A percentile compares a stretch with the other conserved stretches of the same genome.
These are phyloP conservation scores for Periplaneta americana DNA, from an alignment of 1,140 invertebrate species.

Conservation along the genomic window DNA sequence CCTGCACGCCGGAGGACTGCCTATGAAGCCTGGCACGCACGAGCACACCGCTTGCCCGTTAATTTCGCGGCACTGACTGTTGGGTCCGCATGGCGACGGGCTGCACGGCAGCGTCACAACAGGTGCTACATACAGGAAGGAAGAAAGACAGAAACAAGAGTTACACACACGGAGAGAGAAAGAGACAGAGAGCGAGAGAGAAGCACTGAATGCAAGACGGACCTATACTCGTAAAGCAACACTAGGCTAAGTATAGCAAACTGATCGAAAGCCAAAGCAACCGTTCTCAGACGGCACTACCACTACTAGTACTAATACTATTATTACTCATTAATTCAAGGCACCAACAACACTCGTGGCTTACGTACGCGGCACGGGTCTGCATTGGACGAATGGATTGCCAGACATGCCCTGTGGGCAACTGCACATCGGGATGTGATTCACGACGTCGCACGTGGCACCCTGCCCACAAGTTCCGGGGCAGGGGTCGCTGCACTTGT, in stretches of 20 bases:
- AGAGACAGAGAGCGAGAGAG: too few relatives aligned
- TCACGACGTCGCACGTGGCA: conserved; percentile 60
- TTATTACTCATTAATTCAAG: too few relatives aligned
- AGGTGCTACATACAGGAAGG: conserved; percentile 25
- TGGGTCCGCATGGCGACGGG: conserved; percentile 49
- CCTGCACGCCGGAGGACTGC: conserved; percentile 45
- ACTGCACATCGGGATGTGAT: conserved; percentile 65
- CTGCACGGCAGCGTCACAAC: conserved; percentile 40
- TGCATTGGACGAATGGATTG: conserved; percentile 43
- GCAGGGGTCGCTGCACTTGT: conserved; percentile 69
- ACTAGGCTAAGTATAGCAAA: too few relatives aligned
- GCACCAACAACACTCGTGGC: too few relatives aligned
- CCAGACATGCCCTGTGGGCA: conserved; percentile 61
- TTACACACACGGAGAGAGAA: neutral
- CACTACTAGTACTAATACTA: too few relatives aligned
- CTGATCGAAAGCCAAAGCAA: too few relatives aligned
- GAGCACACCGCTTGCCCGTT: conserved; percentile 44
- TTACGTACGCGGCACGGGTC: conserved; percentile 17
- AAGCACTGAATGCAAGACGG: too few relatives aligned
- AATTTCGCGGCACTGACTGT: conserved; percentile 44
- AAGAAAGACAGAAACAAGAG: neutral
- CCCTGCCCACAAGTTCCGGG: conserved; percentile 66
- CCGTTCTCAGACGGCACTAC: too few relatives aligned
- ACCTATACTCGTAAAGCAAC: too few relatives aligned
- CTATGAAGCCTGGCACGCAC: conserved; percentile 43